A percentile compares a stretch with the other conserved stretches of the same genome.
Evolutionary conservation across 2,113 vertebrate genomes (phyloP).

Genomic region (Chloropsis hardwickii): DNA sequence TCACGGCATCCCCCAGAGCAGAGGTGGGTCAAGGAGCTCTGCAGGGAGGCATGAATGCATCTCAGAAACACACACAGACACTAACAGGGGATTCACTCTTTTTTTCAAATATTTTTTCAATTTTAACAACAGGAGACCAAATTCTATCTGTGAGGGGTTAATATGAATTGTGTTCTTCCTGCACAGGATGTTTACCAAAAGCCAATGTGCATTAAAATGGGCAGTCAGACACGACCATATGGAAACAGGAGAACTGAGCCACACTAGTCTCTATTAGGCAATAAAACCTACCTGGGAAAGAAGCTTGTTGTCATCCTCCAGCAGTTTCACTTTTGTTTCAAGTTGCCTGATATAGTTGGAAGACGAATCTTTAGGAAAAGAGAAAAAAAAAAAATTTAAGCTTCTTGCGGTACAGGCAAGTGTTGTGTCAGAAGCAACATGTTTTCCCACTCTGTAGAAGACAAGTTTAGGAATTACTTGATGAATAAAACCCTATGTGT

Average conservation of each 20-base stretch:
- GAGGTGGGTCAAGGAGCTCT: background rate
- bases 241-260: background rate
- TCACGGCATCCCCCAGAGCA: background rate
- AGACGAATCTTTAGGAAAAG: conserved; percentile 81
- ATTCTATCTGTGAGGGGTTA: background rate
- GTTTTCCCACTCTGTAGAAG: background rate
- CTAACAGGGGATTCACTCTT: background rate
- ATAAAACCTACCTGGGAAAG: conserved; percentile 84
- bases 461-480: background rate
- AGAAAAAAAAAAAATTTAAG: background rate
- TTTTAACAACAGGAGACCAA: background rate
- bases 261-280: background rate
- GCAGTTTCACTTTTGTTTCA: conserved; percentile 90
- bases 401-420: background rate
- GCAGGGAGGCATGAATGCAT: background rate
- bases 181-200: background rate
- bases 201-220: background rate
- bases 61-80: background rate
- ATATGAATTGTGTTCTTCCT: background rate
- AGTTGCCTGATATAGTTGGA: conserved; percentile 91
- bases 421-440: background rate
- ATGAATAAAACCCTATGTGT: background rate
- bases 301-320: conserved; percentile 90
- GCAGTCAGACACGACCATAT: background rate
- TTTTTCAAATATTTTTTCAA: rapidly evolving